These are phyloP conservation scores for Chloromyia formosa DNA, from an alignment of 2,888 invertebrate genomes.

Conservation along the genomic window DNA sequence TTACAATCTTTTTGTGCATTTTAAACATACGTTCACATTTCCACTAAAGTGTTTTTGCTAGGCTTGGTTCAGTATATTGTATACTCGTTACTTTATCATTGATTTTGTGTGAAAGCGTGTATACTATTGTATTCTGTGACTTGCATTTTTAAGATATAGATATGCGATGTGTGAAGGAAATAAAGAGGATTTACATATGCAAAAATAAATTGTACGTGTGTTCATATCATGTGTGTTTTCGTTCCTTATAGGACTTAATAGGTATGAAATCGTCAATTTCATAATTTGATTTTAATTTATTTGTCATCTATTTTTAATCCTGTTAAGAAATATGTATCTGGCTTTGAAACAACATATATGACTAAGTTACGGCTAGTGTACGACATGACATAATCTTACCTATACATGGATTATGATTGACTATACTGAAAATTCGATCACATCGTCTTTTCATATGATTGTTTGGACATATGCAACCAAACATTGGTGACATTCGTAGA, in stretches of 20 bases:
- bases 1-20: slow-evolving; percentile 20
- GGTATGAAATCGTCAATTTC: no score
- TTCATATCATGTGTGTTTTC: slow-evolving; percentile 17
- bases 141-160: neutral
- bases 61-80: no score
- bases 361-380: no score
- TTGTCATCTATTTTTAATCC: slow-evolving; percentile 21
- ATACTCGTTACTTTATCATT: no score
- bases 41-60: slow-evolving; percentile 22
- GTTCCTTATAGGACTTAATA: neutral
- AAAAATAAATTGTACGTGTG: slow-evolving; percentile 23
- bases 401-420: slow-evolving; percentile 93
- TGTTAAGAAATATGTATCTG: slow-evolving; percentile 16
- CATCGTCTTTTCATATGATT: slow-evolving; percentile 88
- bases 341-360: no score
- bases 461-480: slow-evolving; percentile 92
- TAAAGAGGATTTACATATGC: slow-evolving; percentile 6
- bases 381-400: slow-evolving; percentile 71
- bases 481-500: slow-evolving; percentile 85
- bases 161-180: slow-evolving; percentile 23
- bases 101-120: slow-evolving; percentile 11
- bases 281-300: no score
- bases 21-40: slow-evolving; percentile 13
- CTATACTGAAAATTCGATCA: slow-evolving; percentile 86
- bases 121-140: neutral